phyloP scores from a whole-genome alignment of 2,888 invertebrate species.

The Brachyopa scutellaris region DNA sequence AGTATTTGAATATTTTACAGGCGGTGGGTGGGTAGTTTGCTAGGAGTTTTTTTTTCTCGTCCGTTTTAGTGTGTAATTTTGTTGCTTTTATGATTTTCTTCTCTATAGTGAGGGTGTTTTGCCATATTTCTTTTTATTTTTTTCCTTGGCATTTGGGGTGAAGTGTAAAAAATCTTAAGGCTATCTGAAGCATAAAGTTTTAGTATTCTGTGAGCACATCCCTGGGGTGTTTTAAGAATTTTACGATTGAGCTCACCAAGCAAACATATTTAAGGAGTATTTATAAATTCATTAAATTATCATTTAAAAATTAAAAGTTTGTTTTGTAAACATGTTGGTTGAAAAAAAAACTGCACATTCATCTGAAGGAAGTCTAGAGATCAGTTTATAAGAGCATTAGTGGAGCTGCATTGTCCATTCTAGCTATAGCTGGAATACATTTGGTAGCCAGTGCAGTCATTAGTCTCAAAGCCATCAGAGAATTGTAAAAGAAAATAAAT shows the following conservation, averaged over 20 bases:
- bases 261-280: not conserved
- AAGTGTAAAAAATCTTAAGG: conserved; percentile 21
- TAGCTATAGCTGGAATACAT: too few species aligned
- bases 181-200: conserved; percentile 1
- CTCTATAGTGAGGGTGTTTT: not conserved
- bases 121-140: not conserved
- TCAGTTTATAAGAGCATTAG: too few species aligned
- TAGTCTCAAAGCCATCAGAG: too few species aligned
- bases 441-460: too few species aligned
- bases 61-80: conserved; percentile 25
- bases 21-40: not conserved
- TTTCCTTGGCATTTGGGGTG: not conserved
- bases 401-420: too few species aligned
- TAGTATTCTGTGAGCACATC: not conserved
- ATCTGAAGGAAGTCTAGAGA: too few species aligned
- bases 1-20: conserved; percentile 23
- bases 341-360: too few species aligned
- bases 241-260: conserved; percentile 13
- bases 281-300: too few species aligned
- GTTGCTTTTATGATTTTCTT: conserved; percentile 10
- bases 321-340: too few species aligned
- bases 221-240: conserved; percentile 14
- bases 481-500: too few species aligned
- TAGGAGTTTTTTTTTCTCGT: conserved; percentile 1
- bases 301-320: too few species aligned